Evolutionary conservation across 2,797 vertebrate species (phyloP).

Genomic region (Menidia menidia): DNA sequence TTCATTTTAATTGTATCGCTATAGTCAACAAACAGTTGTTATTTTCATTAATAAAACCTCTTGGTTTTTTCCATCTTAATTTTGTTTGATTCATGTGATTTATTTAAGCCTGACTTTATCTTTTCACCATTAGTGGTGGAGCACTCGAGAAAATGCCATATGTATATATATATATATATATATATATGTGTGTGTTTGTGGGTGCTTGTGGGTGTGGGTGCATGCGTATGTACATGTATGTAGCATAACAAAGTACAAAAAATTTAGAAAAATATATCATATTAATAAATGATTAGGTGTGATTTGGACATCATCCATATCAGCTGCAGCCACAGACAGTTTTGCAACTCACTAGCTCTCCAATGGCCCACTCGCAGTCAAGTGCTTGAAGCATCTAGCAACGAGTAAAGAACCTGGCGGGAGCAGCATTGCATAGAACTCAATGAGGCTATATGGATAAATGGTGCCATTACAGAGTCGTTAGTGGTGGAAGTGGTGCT

Average conservation of each 20-base stretch:
- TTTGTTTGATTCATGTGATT: no score
- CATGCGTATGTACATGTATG: no score
- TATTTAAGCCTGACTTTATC: no score
- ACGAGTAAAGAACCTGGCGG: conserved; percentile 52
- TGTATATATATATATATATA: no score
- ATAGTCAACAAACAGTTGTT: background rate
- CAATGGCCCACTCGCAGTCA: conserved; percentile 59
- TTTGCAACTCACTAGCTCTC: conserved; percentile 52
- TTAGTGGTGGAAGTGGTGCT: conserved; percentile 66
- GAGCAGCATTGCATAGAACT: conserved; percentile 58
- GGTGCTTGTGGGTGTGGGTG: no score
- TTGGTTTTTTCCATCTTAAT: no score
- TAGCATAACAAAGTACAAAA: no score
- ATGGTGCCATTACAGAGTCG: conserved; percentile 76
- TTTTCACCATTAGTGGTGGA: no score
- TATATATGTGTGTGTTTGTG: no score
- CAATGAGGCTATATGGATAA: conserved; percentile 79
- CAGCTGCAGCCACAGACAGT: conserved; percentile 25
- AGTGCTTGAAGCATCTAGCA: conserved; percentile 62
- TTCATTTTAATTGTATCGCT: no score
- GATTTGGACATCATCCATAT: conserved; percentile 31
- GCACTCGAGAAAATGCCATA: no score
- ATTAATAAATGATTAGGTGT: conserved; percentile 14
- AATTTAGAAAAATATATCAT: background rate
- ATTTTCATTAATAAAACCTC: background rate